Base-by-base conservation (phyloP, 1,140 invertebrate species). In the Arion vulgaris region DNA sequence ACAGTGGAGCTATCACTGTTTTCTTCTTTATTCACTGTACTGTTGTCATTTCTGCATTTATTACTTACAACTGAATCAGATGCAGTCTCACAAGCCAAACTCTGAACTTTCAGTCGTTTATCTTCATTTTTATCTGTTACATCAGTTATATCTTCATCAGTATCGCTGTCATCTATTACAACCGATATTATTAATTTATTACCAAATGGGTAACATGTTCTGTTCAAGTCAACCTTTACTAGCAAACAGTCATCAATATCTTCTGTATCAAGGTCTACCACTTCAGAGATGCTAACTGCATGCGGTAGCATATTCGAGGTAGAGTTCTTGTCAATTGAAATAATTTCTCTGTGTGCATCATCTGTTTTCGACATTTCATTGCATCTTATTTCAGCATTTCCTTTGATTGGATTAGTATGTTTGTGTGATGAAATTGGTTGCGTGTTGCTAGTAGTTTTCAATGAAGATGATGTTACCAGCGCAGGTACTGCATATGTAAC, bases 261-360 rank as follows among this genome's bases (percentile, higher is more conserved):
- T 78, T 78, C 76, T 11, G 28, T 49, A 28, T 78, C 76, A 66
- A 78, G 49, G 49, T 78, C 76, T 34, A 78, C 53, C 17, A 32
- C 23, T 53, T 51, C 74, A 7, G 74, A 28, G 13, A 15, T 23
- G 5, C 26, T 15, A n/a, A n/a, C 57, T 15, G 57, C 5, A 62
- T 62, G 11, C 26, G 13, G 57, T 23, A n/a, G 57, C 57, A 62
- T n/a, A 9, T 62, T 9, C 26, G 57, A 62, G 26, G 26, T 62
- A n/a, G 13, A n/a, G n/a, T n/a, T n/a, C n/a, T n/a, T n/a, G n/a
- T n/a, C n/a, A n/a, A n/a, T n/a, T n/a, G n/a, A n/a, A n/a, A n/a
- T n/a, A n/a, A 7, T 66, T 66, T 66, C 19, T 66, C 28, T 32
- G 2, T 19, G n/a, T 19, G 53, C 23, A 23, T 57, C 53, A 15